These are phyloP conservation scores for Hemitrygon akajei DNA, from an alignment of 2,797 vertebrate species.

Conservation along the genomic window DNA sequence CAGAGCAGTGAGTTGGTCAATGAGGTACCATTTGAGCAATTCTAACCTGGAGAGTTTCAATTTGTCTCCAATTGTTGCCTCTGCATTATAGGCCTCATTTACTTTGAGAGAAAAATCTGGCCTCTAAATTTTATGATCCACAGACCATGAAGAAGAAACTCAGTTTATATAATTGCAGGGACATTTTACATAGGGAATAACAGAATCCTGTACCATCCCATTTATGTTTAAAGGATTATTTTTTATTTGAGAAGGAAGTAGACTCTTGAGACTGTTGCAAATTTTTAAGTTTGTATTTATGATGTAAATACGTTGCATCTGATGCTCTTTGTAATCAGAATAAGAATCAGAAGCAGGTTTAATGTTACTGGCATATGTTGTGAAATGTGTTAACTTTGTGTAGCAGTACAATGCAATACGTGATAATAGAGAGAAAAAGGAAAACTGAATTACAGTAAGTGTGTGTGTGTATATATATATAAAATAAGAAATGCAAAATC, in stretches of 20 bases:
- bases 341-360: no score
- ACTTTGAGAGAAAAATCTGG: neutral
- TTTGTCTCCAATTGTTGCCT: neutral
- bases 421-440: no score
- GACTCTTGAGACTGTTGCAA: neutral
- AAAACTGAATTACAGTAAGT: no score
- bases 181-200: neutral
- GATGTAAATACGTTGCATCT: neutral
- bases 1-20: neutral
- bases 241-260: constrained; percentile 1
- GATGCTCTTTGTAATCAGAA: constrained; percentile 1
- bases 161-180: constrained; percentile 38
- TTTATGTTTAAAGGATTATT: neutral
- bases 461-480: no score
- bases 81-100: neutral
- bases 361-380: no score
- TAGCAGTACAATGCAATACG: no score
- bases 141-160: constrained; percentile 43
- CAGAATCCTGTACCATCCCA: neutral
- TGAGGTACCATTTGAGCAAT: neutral
- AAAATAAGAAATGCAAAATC: no score
- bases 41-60: neutral
- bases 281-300: constrained; percentile 23
- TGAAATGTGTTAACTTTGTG: no score
- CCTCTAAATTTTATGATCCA: neutral